Conservation (phyloP, 2,797 vertebrate genomes). For the Ctenochaetus hawaiiensis region DNA sequence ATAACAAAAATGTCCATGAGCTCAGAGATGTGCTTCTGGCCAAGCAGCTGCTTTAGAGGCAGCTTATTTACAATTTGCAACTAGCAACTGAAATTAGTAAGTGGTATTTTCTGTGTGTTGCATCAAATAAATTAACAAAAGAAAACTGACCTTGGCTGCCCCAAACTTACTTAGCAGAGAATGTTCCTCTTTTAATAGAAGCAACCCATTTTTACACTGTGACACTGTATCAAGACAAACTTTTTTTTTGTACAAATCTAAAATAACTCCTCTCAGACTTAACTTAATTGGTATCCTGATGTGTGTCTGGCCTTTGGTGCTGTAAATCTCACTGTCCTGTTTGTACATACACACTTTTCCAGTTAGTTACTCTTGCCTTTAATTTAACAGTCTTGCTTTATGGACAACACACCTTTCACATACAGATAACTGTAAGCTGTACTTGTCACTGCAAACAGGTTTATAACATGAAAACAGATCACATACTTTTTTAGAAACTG, state of each 20-base stretch:
- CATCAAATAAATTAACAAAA: constrained; percentile 28
- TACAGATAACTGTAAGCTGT: constrained; percentile 17
- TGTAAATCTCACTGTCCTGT: background rate
- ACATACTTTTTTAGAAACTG: constrained; percentile 27
- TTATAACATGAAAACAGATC: constrained; percentile 49
- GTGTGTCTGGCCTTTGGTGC: constrained; percentile 8
- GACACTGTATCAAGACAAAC: constrained; percentile 45
- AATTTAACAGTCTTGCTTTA: constrained; percentile 19
- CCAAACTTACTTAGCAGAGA: constrained; percentile 1
- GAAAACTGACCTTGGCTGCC: constrained; percentile 25
- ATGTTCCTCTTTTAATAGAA: constrained; percentile 23
- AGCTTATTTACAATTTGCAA: constrained; percentile 26
- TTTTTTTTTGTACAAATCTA: constrained; percentile 22
- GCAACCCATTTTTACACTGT: constrained; percentile 27
- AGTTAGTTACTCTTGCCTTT: constrained; percentile 1
- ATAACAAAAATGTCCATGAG: constrained; percentile 24
- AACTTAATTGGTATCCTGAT: background rate
- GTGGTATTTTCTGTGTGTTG: constrained; percentile 4
- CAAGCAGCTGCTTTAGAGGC: constrained; percentile 9
- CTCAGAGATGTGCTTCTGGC: constrained; percentile 18
- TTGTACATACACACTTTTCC: constrained; percentile 9
- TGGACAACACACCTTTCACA: constrained; percentile 18
- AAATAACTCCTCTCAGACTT: constrained; percentile 10
- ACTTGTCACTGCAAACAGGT: constrained; percentile 45
- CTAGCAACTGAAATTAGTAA: background rate